Evolutionary conservation across 2,888 invertebrate species (phyloP).

Genomic region (Dermolepida albohirtum): DNA sequence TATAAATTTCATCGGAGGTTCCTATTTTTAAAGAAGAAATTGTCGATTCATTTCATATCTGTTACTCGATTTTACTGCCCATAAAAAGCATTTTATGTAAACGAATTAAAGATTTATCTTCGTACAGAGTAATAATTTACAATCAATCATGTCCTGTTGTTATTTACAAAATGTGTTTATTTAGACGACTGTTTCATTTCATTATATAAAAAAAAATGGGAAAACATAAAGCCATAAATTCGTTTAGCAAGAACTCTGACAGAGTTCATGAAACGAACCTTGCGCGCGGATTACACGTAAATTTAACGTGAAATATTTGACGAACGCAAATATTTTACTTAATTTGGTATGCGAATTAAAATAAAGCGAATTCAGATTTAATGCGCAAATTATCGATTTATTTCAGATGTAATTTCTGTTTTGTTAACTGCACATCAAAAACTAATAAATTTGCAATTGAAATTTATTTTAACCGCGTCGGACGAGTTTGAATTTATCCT

Average conservation of each 20-base stretch:
- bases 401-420: conserved; percentile 15
- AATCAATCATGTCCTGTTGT: not conserved
- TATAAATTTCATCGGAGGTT: no score
- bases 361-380: conserved; percentile 21
- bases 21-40: no score
- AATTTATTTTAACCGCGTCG: conserved; percentile 6
- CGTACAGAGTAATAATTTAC: no score
- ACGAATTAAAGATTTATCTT: no score
- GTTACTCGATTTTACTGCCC: no score
- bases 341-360: conserved; percentile 27
- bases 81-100: no score
- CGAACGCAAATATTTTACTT: conserved; percentile 17
- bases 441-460: conserved; percentile 22
- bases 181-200: conserved; percentile 1
- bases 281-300: conserved; percentile 4
- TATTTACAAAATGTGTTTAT: not conserved
- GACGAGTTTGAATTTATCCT: not conserved
- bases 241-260: conserved; percentile 1
- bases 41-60: no score
- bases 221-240: not conserved
- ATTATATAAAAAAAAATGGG: conserved; percentile 19
- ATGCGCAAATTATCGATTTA: conserved; percentile 16
- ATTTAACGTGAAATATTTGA: conserved; percentile 27
- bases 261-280: conserved; percentile 15
- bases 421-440: conserved; percentile 29